Percentiles rank a stretch among this genome's conserved stretches.
These are phyloP conservation scores for Drosophila neonasuta DNA, from an alignment of 2,888 invertebrate species.

Conservation along the genomic window DNA sequence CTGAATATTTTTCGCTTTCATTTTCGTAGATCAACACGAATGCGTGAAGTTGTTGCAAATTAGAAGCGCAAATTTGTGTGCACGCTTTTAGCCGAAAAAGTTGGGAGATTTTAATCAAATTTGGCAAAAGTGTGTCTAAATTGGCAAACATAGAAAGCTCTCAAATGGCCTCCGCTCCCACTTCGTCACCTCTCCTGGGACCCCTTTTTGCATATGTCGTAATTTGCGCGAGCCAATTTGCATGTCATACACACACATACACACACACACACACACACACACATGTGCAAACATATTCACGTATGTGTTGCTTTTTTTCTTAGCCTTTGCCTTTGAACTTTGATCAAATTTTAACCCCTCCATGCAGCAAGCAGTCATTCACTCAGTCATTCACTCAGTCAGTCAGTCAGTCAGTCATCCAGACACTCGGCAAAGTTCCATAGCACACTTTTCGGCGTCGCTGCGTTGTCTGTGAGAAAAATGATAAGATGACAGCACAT, in stretches of 20 bases:
- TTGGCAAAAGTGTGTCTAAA: conserved; percentile 75
- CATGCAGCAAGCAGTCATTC: conserved; percentile 14
- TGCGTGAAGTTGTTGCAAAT: conserved; percentile 57
- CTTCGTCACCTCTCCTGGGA: conserved; percentile 20
- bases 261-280: neutral
- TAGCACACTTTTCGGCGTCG: conserved; percentile 35
- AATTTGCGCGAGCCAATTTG: conserved; percentile 71
- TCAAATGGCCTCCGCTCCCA: conserved; percentile 22
- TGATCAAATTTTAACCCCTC: conserved; percentile 72
- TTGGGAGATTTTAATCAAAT: conserved; percentile 73
- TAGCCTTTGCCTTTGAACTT: conserved; percentile 71
- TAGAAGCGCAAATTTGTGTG: conserved; percentile 47
- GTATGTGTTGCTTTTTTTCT: conserved; percentile 23
- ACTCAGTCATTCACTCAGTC: neutral
- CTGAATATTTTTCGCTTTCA: conserved; percentile 12
- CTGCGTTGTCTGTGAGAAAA: conserved; percentile 65
- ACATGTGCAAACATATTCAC: conserved; percentile 4
- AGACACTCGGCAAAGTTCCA: conserved; percentile 31
- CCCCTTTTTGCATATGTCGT: conserved; percentile 59
- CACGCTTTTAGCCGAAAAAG: conserved; percentile 38
- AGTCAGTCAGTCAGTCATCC: neutral
- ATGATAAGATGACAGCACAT: conserved; percentile 76
- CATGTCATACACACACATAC: conserved; percentile 26
- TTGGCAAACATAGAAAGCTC: conserved; percentile 59
- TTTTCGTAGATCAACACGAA: conserved; percentile 10